Base-by-base conservation (phyloP, 2,888 invertebrate genomes). In the Andrena dorsata region DNA sequence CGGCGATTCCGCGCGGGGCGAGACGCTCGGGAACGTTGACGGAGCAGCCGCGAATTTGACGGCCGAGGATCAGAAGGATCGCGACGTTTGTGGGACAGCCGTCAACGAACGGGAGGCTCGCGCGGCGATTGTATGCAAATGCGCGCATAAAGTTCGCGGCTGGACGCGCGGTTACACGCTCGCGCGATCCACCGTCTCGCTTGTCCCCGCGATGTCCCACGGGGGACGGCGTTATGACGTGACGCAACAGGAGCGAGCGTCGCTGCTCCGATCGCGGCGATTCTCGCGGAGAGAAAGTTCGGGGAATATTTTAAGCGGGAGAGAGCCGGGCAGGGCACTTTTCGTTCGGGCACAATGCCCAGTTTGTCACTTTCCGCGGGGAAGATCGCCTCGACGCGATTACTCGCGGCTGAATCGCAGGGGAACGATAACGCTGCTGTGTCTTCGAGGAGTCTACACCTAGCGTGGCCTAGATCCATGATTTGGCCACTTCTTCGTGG, bases 121-220 rank as follows among this genome's bases (percentile, higher is more conserved):
- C 73, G 70, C 72, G 28, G 58, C 83, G 71, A 84, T 83, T 83
- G 82, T 83, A 83, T 83, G 83, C 82, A 83, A 83, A 83, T 83
- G 28, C 32, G 47, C 58, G 82, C 71, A 64, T 70, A 82, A 82
- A 73, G 77, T 71, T 82, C 58, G 74, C 30, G 77, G 66, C 35
- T 60, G 61, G 51, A 56, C 70, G 61, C 56, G 65, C 70, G 61
- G 79, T 69, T 76, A 61, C 56, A 64, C 28, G 56, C 53, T 73
- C 79, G 30, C 30, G 70, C 66, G 70, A 79, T 69, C 68, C 70
- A 60, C 10, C 28, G 58, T 16, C 41, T 41, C 41, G 41, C 58
- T 58, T 23, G 4, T 68, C 32, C 61, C 53, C 58, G 28, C 70
- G 60, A 66, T 70, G 71, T 78, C 71, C 70, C 76, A 64, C 75